Conservation (phyloP, 1,140 invertebrate species). For the Hydropsyche tenuis region DNA sequence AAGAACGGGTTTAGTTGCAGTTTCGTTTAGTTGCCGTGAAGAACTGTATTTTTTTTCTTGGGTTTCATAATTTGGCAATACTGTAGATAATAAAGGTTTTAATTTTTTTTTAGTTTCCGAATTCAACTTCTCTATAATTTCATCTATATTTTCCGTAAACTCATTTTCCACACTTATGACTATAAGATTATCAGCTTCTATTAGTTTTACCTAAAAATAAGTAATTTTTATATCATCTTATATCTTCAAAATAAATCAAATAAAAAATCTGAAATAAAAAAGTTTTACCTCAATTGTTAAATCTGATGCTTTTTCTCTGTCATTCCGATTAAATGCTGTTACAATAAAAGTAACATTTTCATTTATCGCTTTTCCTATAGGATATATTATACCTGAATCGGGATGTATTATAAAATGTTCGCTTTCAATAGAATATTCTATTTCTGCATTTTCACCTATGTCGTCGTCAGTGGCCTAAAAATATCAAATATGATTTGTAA, state of each 20-base stretch:
- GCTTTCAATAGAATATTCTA: conserved; percentile 48
- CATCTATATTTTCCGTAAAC: conserved; percentile 42
- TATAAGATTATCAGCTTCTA: conserved; percentile 47
- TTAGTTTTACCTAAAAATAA: conserved; percentile 50
- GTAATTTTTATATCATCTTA: too few relatives aligned
- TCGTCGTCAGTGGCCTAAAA: conserved; percentile 52
- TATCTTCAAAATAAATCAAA: too few relatives aligned
- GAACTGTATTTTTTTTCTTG: not conserved
- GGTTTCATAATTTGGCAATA: conserved; percentile 41
- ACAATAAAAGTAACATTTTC: conserved; percentile 39
- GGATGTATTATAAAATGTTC: conserved; percentile 47
- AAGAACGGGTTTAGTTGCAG: conserved; percentile 37
- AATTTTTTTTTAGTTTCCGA: not conserved
- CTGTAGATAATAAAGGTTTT: conserved; percentile 28
- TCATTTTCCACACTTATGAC: conserved; percentile 40
- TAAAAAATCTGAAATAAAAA: too few relatives aligned
- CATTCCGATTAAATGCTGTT: conserved; percentile 47
- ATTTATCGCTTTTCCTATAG: conserved; percentile 38
- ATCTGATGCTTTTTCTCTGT: conserved; percentile 12
- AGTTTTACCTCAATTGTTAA: conserved; percentile 41
- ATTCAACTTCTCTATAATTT: conserved; percentile 32
- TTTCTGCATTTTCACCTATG: conserved; percentile 47
- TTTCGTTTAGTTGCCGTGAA: too few relatives aligned
- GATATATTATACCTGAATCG: conserved; percentile 50
- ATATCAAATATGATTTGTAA: too few relatives aligned